Evolutionary conservation across 2,113 vertebrate species (phyloP).

Genomic region (Antennarius striatus): DNA sequence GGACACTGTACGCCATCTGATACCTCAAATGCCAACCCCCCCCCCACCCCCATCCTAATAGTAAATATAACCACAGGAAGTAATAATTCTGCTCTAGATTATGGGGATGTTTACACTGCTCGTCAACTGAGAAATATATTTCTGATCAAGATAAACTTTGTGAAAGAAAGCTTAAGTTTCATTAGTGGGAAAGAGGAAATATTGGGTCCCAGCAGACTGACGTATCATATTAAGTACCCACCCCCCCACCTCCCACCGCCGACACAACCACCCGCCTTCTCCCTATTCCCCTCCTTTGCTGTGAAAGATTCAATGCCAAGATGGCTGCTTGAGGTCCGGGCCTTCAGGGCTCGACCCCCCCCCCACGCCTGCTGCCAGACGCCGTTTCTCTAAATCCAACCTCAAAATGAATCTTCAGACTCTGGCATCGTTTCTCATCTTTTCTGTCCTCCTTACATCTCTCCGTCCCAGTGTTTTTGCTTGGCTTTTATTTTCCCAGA

Average conservation of each 20-base stretch:
- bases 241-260: slow-evolving; percentile 67
- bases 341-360: slow-evolving; percentile 58
- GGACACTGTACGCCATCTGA: slow-evolving; percentile 32
- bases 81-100: slow-evolving; percentile 83
- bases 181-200: slow-evolving; percentile 86
- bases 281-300: slow-evolving; percentile 46
- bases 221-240: slow-evolving; percentile 84
- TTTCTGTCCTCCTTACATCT: slow-evolving; percentile 46
- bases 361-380: slow-evolving; percentile 31
- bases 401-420: slow-evolving; percentile 74
- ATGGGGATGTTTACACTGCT: slow-evolving; percentile 82
- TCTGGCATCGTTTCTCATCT: slow-evolving; percentile 51
- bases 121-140: too few relatives aligned
- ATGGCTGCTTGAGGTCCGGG: slow-evolving; percentile 68
- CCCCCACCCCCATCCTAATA: slow-evolving; percentile 66
- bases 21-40: slow-evolving; percentile 75
- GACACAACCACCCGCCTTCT: slow-evolving; percentile 11
- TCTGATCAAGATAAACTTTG: too few relatives aligned
- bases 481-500: slow-evolving; percentile 35
- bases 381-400: slow-evolving; percentile 67
- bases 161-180: slow-evolving; percentile 56
- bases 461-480: slow-evolving; percentile 26
- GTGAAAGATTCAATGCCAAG: slow-evolving; percentile 76
- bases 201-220: slow-evolving; percentile 82
- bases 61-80: slow-evolving; percentile 87